Evolutionary conservation across 2,113 vertebrate genomes (phyloP), one percentile per base, ranked within the genome.

Genomic region (Perca fluviatilis): DNA sequence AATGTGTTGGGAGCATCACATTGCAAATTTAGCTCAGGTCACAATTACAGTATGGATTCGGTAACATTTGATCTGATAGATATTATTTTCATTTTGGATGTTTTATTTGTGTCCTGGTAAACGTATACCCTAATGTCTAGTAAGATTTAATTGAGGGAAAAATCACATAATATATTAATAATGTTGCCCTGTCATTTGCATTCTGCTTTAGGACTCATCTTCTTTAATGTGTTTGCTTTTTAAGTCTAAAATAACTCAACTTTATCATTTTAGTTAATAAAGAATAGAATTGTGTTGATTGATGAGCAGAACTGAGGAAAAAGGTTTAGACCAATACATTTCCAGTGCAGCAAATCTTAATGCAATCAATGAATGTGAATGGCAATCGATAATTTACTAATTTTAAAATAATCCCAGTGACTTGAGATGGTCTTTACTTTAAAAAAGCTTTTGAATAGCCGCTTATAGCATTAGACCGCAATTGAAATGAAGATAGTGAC

Each of bases 401-500:
- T 27, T 27, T 27, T 27, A 27, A 16, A 63, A 19, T 60, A 49
- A 63, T 50, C 50, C 30, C 15, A 25, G 16, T 21, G 47, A 60
- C 46, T 71, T 57, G 15, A 27, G 8, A 4, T 47, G 21, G 16
- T 18, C 21, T 74, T 33, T 53, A 14, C 57, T 30, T 63, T 67
- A 62, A 62, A 21, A 47, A 5, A 21, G 19, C 25, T 56, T 64
- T 70, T 82, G 58, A 82, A 79, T 23, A 58, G 12, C 19, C 30
- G 54, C 62, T 85, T 21, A 51, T 77, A 36, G 14, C 40, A 62
- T 58, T 27, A 53, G 23, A 57, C 51, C 54, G n/a, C 8, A 18
- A 57, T 30, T 75, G 21, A 77, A 71, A 84, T 79, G 33, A 83
- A 77, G 46, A 83, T 40, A 40, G 14, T 36, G 47, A 80, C 69